Conservation (phyloP, 2,888 invertebrate genomes). For the Ceramica pisi region DNA sequence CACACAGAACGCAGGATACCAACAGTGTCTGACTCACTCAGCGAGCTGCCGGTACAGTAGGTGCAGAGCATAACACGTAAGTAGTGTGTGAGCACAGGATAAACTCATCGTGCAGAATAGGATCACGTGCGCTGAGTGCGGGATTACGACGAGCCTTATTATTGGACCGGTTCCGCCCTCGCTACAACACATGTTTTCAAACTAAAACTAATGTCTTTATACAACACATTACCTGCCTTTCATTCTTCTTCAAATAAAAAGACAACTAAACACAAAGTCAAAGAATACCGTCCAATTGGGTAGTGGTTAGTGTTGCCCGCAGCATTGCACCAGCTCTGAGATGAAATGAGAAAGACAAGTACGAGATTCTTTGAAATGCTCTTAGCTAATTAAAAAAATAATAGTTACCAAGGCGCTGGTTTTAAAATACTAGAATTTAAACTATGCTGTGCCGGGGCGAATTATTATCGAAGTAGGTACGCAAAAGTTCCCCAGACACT, state of each 20-base stretch:
- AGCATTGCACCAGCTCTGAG: slow-evolving; percentile 12
- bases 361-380: slow-evolving; percentile 45
- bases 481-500: slow-evolving; percentile 65
- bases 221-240: slow-evolving; percentile 26
- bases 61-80: slow-evolving; percentile 91
- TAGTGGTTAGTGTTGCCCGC: slow-evolving; percentile 19
- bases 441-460: slow-evolving; percentile 35
- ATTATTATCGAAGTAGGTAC: slow-evolving; percentile 56
- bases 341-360: slow-evolving; percentile 42
- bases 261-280: slow-evolving; percentile 23
- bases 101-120: slow-evolving; percentile 66
- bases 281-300: slow-evolving; percentile 24
- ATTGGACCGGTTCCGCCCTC: slow-evolving; percentile 54
- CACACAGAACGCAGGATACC: slow-evolving; percentile 11
- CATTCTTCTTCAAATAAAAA: slow-evolving; percentile 10
- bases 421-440: slow-evolving; percentile 59
- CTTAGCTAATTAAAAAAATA: slow-evolving; percentile 56
- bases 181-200: slow-evolving; percentile 50
- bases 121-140: slow-evolving; percentile 66
- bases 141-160: slow-evolving; percentile 53
- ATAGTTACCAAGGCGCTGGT: slow-evolving; percentile 41
- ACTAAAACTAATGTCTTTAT: slow-evolving; percentile 37
- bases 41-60: slow-evolving; percentile 4
- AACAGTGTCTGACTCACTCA: slow-evolving; percentile 31
- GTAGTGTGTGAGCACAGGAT: slow-evolving; percentile 58